phyloP scores from a whole-genome alignment of 2,113 vertebrate genomes.

The Indicator indicator region DNA sequence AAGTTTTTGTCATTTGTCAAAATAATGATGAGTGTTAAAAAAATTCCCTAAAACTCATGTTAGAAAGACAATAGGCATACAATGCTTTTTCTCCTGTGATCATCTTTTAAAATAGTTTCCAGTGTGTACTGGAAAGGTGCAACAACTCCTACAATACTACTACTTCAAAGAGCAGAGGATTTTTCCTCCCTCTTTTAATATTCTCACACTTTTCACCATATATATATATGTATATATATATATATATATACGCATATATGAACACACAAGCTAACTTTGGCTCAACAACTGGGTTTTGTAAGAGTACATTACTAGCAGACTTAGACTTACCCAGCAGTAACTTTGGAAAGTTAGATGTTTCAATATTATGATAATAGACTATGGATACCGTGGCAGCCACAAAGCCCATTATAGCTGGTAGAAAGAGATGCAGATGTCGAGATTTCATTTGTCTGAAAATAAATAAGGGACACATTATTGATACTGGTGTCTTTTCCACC shows the following conservation, averaged over 20 bases:
- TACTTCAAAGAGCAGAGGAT: neutral
- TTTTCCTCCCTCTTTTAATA: neutral
- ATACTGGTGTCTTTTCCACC: neutral
- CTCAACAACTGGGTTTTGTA: neutral
- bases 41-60: neutral
- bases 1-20: neutral
- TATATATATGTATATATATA: neutral
- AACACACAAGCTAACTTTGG: neutral
- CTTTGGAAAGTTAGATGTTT: slow-evolving; percentile 98
- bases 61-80: neutral
- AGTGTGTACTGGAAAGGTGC: neutral
- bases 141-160: neutral
- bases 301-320: neutral
- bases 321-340: slow-evolving; percentile 89
- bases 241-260: too few species aligned
- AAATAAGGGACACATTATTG: neutral
- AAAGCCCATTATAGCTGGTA: slow-evolving; percentile 96
- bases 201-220: neutral
- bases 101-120: neutral
- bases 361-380: slow-evolving; percentile 98
- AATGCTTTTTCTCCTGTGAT: neutral
- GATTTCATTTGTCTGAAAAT: slow-evolving; percentile 78
- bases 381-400: slow-evolving; percentile 94
- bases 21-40: neutral
- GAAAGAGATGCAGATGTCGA: slow-evolving; percentile 91